These are phyloP conservation scores for Hormiphora californensis DNA, from an alignment of 37 sponge, comb jelly and placozoan genomes.

Conservation along the genomic window DNA sequence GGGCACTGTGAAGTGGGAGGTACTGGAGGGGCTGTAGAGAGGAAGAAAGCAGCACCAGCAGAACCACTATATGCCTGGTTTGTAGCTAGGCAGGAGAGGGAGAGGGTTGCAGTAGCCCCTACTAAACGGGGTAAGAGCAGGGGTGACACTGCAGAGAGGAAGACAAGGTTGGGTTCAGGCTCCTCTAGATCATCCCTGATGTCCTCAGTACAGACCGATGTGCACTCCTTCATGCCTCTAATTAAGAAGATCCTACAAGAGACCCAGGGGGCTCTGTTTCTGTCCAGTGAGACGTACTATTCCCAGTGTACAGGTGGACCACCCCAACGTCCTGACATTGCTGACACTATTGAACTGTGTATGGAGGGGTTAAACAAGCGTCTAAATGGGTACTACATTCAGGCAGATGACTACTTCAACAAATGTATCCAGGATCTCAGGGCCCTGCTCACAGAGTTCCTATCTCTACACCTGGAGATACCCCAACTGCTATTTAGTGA, in stretches of 20 bases:
- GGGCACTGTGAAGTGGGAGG: not conserved
- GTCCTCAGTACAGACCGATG: constrained; percentile 23
- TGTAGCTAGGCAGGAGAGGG: not conserved
- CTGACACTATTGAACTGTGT: constrained; percentile 25
- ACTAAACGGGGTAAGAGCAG: constrained; percentile 37
- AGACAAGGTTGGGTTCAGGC: not conserved
- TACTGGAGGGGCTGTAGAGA: not conserved
- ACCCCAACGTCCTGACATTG: not conserved
- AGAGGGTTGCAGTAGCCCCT: not conserved
- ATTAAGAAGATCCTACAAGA: constrained; percentile 53
- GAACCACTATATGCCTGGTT: constrained; percentile 28
- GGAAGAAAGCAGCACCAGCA: not conserved
- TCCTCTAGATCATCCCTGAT: constrained; percentile 50
- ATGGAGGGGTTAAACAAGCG: constrained; percentile 51
- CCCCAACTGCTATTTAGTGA: constrained; percentile 1
- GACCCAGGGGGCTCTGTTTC: constrained; percentile 50
- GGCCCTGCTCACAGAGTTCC: not conserved
- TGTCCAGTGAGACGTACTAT: constrained; percentile 43
- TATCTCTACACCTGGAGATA: constrained; percentile 15
- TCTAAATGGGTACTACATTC: constrained; percentile 7
- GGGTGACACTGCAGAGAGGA: constrained; percentile 28
- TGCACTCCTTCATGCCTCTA: constrained; percentile 40
- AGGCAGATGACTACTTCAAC: constrained; percentile 35
- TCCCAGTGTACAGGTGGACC: constrained; percentile 35
- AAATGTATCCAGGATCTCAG: constrained; percentile 50